Conservation (phyloP, 2,888 invertebrate genomes). For the Cantharis lateralis region DNA sequence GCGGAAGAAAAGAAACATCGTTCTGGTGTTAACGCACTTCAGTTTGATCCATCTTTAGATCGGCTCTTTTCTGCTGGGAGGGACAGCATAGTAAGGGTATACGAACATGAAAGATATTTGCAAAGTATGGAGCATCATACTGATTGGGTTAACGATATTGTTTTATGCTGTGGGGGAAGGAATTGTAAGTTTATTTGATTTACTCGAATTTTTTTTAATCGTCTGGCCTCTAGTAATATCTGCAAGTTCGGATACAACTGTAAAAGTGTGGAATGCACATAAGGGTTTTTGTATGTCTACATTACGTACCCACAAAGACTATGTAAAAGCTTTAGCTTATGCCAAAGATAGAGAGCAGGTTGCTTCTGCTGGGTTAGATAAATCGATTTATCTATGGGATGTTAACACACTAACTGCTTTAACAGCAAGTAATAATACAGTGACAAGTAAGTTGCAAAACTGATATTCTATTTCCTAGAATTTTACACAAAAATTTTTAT, state of each 20-base stretch:
- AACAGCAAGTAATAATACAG: slow-evolving; percentile 98
- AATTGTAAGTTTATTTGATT: slow-evolving; percentile 68
- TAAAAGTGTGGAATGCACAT: slow-evolving; percentile 99
- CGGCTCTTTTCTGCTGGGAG: slow-evolving; percentile 94
- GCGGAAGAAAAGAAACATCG: slow-evolving; percentile 92
- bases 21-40: slow-evolving; percentile 94
- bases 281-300: slow-evolving; percentile 99
- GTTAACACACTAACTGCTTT: slow-evolving; percentile 96
- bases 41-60: slow-evolving; percentile 85
- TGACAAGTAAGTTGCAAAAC: slow-evolving; percentile 75
- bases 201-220: neutral
- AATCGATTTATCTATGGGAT: slow-evolving; percentile 98
- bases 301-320: slow-evolving; percentile 95
- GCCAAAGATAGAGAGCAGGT: slow-evolving; percentile 95
- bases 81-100: slow-evolving; percentile 95
- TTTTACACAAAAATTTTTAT: slow-evolving; percentile 3
- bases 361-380: slow-evolving; percentile 96
- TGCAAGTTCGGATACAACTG: slow-evolving; percentile 98
- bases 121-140: slow-evolving; percentile 99
- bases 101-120: slow-evolving; percentile 84
- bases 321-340: slow-evolving; percentile 96
- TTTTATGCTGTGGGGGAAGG: slow-evolving; percentile 94
- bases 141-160: slow-evolving; percentile 99
- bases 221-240: slow-evolving; percentile 79
- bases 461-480: neutral